Conservation (phyloP, 2,797 vertebrate genomes). For the Antrozous pallidus region DNA sequence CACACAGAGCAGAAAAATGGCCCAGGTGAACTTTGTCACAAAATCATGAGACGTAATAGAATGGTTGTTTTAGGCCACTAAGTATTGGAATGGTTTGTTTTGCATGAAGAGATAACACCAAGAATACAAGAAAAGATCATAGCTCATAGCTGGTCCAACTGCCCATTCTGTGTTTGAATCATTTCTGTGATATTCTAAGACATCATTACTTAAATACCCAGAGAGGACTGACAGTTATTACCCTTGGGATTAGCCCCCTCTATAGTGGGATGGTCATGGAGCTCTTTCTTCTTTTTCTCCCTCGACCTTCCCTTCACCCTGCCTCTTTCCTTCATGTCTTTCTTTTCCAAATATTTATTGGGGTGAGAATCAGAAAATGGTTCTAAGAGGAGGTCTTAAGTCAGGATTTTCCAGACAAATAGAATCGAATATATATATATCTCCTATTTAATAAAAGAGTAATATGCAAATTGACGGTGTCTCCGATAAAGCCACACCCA, state of each 20-base stretch:
- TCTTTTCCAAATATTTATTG: neutral
- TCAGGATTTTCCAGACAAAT: neutral
- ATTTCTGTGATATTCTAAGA: neutral
- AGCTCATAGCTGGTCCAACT: neutral
- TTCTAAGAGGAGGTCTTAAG: neutral
- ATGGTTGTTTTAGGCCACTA: neutral
- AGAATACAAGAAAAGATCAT: neutral
- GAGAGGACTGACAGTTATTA: neutral
- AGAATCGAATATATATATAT: too few species aligned
- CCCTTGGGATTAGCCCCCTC: neutral
- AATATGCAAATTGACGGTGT: too few species aligned
- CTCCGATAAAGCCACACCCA: too few species aligned
- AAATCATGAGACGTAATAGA: neutral
- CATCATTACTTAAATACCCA: neutral
- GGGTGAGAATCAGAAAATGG: neutral
- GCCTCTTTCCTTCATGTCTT: neutral
- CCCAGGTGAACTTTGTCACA: neutral
- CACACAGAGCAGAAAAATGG: neutral
- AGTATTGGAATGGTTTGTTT: neutral
- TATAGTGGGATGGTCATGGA: neutral
- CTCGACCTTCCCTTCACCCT: neutral
- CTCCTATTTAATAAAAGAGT: too few species aligned
- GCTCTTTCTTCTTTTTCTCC: neutral
- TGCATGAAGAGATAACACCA: neutral
- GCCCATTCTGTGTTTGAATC: neutral